Conservation (phyloP, 2,888 invertebrate species). For the Drosophila meridiana region DNA sequence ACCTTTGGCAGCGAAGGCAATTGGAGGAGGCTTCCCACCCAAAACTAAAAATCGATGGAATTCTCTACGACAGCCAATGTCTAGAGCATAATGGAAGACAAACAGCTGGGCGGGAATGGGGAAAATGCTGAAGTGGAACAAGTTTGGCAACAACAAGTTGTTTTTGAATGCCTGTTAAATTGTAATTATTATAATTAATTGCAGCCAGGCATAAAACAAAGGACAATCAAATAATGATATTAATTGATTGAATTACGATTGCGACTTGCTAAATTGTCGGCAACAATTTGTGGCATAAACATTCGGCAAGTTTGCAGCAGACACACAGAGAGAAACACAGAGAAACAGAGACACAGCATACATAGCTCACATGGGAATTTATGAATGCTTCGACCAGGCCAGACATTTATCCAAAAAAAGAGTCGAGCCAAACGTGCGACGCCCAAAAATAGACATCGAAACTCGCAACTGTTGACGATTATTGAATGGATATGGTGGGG, state of each 20-base stretch:
- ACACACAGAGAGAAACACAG: neutral
- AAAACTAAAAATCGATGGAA: constrained; percentile 44
- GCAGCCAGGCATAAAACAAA: constrained; percentile 62
- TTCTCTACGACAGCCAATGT: constrained; percentile 3
- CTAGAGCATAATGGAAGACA: constrained; percentile 53
- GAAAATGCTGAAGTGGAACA: constrained; percentile 6
- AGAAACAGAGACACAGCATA: constrained; percentile 3
- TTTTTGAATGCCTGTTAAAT: constrained; percentile 66
- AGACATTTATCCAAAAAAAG: constrained; percentile 77
- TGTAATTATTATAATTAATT: constrained; percentile 78
- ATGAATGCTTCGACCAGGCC: constrained; percentile 66
- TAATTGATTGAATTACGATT: constrained; percentile 77
- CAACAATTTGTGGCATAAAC: constrained; percentile 57
- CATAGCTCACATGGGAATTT: constrained; percentile 72
- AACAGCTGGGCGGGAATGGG: constrained; percentile 57
- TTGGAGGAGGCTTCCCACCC: constrained; percentile 50
- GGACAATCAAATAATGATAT: constrained; percentile 73
- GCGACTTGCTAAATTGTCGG: constrained; percentile 71
- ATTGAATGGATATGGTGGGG: constrained; percentile 61
- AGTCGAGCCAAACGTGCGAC: constrained; percentile 74
- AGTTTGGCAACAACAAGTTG: constrained; percentile 49
- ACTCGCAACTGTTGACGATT: constrained; percentile 72
- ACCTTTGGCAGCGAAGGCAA: constrained; percentile 64
- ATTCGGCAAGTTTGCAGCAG: constrained; percentile 58
- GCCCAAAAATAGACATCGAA: constrained; percentile 76